phyloP scores from a whole-genome alignment of 2,888 invertebrate genomes.

The Lepidochrysops patricia region DNA sequence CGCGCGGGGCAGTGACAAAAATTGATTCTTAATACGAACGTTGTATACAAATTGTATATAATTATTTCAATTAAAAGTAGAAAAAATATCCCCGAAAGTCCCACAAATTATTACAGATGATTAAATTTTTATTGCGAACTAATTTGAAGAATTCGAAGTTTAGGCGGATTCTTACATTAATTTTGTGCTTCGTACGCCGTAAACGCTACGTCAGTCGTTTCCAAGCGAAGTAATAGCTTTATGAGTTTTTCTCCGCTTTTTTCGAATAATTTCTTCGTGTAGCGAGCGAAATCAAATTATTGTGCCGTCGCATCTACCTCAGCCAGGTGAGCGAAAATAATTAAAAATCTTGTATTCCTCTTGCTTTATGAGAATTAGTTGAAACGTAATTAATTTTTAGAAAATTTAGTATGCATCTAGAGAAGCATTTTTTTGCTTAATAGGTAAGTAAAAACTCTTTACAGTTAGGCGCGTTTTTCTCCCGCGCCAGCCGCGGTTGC shows the following conservation, averaged over 20 bases:
- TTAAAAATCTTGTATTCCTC: constrained; percentile 33
- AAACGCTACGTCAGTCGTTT: constrained; percentile 48
- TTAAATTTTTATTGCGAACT: neutral
- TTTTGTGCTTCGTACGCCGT: constrained; percentile 41
- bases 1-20: no score
- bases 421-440: no score
- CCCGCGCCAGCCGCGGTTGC: no score
- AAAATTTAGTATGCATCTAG: neutral
- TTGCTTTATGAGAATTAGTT: constrained; percentile 17
- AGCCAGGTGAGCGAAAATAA: constrained; percentile 36
- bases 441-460: no score
- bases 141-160: constrained; percentile 17
- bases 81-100: neutral
- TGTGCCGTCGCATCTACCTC: constrained; percentile 33
- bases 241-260: constrained; percentile 52
- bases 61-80: neutral
- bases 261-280: constrained; percentile 45
- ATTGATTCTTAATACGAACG: no score
- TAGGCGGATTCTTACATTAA: constrained; percentile 35
- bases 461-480: no score
- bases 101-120: neutral
- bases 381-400: constrained; percentile 1
- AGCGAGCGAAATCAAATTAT: constrained; percentile 57
- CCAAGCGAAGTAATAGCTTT: constrained; percentile 49
- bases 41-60: no score